Percentiles rank a stretch among this genome's conserved stretches.
phyloP scores from a whole-genome alignment of 2,797 vertebrate species.

The Hydrocynus forskahlii region DNA sequence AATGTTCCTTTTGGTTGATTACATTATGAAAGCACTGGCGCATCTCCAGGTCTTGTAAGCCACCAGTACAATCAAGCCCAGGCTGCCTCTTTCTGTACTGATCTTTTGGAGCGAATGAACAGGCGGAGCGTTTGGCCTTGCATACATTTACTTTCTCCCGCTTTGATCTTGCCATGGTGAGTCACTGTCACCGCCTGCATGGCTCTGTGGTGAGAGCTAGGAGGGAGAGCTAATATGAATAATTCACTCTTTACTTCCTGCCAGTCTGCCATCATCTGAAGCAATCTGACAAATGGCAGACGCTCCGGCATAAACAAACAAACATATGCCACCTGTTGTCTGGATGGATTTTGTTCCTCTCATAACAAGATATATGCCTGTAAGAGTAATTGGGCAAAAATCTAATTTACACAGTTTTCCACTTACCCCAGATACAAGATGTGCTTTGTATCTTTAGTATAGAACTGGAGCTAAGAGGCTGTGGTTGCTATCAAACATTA shows the following conservation, averaged over 20 bases:
- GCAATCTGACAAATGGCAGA: neutral
- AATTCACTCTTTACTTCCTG: constrained; percentile 26
- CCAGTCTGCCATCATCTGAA: constrained; percentile 4
- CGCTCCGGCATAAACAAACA: constrained; percentile 17
- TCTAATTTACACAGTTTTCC: too few species aligned
- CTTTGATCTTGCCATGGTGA: constrained; percentile 15
- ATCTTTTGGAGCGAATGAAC: constrained; percentile 17
- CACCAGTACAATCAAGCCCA: neutral
- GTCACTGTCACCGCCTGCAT: neutral
- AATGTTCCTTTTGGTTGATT: neutral
- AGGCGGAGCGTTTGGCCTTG: neutral
- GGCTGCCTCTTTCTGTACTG: neutral
- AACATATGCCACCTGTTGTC: constrained; percentile 28
- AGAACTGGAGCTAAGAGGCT: too few species aligned
- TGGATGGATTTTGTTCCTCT: neutral
- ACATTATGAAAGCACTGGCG: neutral
- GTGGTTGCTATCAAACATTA: too few species aligned
- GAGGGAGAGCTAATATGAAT: constrained; percentile 27
- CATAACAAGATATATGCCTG: neutral
- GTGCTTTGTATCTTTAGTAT: too few species aligned
- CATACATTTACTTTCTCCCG: constrained; percentile 22
- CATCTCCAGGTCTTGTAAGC: neutral
- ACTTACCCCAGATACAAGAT: too few species aligned
- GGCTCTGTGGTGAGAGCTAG: neutral
- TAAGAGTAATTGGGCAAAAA: too few species aligned